Conservation (phyloP, 2,888 invertebrate species). For the Lycophotia porphyrea region DNA sequence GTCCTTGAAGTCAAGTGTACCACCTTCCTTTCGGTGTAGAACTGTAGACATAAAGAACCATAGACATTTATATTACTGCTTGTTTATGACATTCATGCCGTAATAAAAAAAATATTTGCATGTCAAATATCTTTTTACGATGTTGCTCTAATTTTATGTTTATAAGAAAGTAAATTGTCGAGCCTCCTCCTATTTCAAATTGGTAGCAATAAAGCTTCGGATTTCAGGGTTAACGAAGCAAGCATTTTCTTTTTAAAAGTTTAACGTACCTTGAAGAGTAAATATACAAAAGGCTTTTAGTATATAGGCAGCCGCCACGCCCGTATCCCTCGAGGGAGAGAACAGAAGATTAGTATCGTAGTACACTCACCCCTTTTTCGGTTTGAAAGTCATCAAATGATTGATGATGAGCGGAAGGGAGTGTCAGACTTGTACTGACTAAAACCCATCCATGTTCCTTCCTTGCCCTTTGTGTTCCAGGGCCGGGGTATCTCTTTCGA, state of each 20-base stretch:
- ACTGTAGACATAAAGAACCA: conserved; percentile 26
- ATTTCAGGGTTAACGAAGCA: conserved; percentile 39
- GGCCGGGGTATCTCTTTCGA: too few relatives aligned
- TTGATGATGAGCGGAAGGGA: too few relatives aligned
- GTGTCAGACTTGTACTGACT: too few relatives aligned
- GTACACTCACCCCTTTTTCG: conserved; percentile 7
- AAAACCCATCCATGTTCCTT: too few relatives aligned
- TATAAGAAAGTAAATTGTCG: conserved; percentile 34
- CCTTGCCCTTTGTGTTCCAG: too few relatives aligned
- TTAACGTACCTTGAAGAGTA: conserved; percentile 17
- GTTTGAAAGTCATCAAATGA: too few relatives aligned
- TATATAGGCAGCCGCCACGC: conserved; percentile 5
- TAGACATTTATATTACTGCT: conserved; percentile 25
- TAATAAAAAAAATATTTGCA: conserved; percentile 41
- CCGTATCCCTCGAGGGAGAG: conserved; percentile 2
- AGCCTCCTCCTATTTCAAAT: conserved; percentile 39
- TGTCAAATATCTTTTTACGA: conserved; percentile 40
- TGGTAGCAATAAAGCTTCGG: conserved; percentile 35
- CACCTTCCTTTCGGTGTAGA: background rate
- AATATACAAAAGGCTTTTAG: conserved; percentile 30
- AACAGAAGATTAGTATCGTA: conserved; percentile 6
- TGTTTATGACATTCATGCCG: conserved; percentile 18
- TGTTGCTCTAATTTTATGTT: conserved; percentile 39
- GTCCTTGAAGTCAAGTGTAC: background rate
- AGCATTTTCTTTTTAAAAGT: conserved; percentile 31